Evolutionary conservation across 2,888 invertebrate species (phyloP).

Genomic region (Pristionchus arcanus): DNA sequence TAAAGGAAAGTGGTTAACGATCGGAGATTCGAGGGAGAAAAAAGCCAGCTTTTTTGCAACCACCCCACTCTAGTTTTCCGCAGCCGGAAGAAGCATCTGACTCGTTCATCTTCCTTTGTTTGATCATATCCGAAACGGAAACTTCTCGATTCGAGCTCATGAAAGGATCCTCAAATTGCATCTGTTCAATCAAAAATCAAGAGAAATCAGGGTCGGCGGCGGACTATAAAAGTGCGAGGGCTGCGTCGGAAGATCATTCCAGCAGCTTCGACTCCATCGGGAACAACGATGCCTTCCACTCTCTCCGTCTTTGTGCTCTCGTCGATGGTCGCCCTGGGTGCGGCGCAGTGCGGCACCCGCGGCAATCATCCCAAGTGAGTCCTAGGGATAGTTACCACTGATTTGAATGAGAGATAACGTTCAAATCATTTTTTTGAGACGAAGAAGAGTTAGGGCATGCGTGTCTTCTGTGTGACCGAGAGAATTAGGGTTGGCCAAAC

Average conservation of each 20-base stretch:
- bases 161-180: neutral
- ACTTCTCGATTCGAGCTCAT: neutral
- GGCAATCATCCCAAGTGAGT: neutral
- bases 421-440: no score
- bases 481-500: no score
- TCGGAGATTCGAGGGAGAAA: neutral
- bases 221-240: neutral
- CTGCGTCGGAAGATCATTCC: neutral
- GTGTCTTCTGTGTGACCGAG: no score
- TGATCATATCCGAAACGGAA: neutral
- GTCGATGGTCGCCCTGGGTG: neutral
- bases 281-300: neutral
- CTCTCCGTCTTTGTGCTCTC: neutral
- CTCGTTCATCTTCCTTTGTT: neutral
- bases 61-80: neutral
- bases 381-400: no score
- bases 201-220: neutral
- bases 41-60: neutral
- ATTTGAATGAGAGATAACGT: no score
- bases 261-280: neutral
- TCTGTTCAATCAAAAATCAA: neutral
- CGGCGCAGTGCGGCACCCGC: slow-evolving; percentile 6
- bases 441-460: no score
- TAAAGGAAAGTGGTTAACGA: no score
- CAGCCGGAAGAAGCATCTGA: neutral